Percentiles rank a stretch among this genome's conserved stretches.
Evolutionary conservation across 2,797 vertebrate species (phyloP).

Genomic region (Hirundo rustica): DNA sequence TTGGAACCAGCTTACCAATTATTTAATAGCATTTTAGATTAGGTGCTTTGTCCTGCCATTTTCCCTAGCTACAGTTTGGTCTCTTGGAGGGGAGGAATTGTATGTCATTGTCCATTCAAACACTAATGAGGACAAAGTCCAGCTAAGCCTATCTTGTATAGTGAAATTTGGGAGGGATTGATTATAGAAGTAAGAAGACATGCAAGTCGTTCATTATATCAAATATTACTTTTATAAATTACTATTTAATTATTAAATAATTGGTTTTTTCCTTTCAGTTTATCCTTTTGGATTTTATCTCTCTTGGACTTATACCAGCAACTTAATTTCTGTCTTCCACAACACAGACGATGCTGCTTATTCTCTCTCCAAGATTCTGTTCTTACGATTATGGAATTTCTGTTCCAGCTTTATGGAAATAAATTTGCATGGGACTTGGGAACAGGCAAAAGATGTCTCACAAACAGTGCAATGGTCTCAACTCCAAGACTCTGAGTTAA

Average conservation of each 20-base stretch:
- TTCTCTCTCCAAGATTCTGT: not conserved
- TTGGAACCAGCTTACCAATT: not conserved
- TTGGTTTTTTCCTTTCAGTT: not conserved
- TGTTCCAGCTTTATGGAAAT: not conserved
- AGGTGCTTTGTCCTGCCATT: not conserved
- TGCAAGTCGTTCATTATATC: not conserved
- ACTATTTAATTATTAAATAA: not conserved
- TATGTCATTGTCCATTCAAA: not conserved
- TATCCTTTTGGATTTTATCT: not conserved
- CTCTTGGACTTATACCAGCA: not conserved
- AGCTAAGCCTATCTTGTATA: not conserved
- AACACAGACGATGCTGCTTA: not conserved
- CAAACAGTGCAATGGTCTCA: not conserved
- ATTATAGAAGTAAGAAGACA: not conserved
- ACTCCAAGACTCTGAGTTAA: not conserved
- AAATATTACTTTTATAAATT: not conserved
- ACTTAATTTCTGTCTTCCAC: not conserved
- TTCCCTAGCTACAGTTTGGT: not conserved
- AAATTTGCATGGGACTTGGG: not conserved
- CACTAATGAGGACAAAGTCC: not conserved
- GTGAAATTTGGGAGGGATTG: not conserved
- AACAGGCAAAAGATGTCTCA: not conserved
- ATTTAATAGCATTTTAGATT: not conserved
- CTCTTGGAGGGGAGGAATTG: not conserved
- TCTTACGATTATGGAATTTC: not conserved